These are phyloP conservation scores for Taeniopygia guttata DNA, from an alignment of 2,797 vertebrate genomes.

Conservation along the genomic window DNA sequence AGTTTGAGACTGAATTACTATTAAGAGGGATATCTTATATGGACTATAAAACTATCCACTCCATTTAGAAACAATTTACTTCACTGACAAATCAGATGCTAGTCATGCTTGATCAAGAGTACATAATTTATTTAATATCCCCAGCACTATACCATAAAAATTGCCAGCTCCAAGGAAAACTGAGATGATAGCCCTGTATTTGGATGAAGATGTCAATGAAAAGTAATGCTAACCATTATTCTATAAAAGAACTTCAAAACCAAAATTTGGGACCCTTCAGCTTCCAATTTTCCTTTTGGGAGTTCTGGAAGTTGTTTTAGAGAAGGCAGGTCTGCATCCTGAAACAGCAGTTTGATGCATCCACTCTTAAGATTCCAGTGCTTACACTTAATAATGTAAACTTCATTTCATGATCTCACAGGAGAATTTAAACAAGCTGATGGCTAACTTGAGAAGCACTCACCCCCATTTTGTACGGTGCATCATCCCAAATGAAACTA, in stretches of 20 bases:
- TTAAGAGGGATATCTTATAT: not conserved
- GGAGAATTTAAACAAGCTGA: constrained; percentile 90
- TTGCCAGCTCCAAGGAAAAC: not conserved
- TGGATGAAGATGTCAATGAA: not conserved
- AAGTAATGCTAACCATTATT: not conserved
- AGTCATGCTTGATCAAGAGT: not conserved
- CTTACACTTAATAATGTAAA: not conserved
- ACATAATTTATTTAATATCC: not conserved
- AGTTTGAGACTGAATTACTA: not conserved
- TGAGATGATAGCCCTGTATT: not conserved
- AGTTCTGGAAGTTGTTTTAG: not conserved
- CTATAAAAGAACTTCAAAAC: not conserved
- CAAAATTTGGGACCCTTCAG: not conserved
- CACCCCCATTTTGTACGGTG: constrained; percentile 89
- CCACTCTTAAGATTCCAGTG: not conserved
- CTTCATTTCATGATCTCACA: not conserved
- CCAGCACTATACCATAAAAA: not conserved
- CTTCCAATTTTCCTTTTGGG: not conserved
- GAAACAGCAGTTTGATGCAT: not conserved
- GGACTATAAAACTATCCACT: not conserved
- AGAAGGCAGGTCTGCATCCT: not conserved
- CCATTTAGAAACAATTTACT: not conserved
- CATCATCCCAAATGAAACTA: constrained; percentile 89
- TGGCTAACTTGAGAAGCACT: constrained; percentile 84
- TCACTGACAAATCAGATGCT: not conserved